Conservation (phyloP, 2,797 vertebrate genomes). For the Pristis pectinata region DNA sequence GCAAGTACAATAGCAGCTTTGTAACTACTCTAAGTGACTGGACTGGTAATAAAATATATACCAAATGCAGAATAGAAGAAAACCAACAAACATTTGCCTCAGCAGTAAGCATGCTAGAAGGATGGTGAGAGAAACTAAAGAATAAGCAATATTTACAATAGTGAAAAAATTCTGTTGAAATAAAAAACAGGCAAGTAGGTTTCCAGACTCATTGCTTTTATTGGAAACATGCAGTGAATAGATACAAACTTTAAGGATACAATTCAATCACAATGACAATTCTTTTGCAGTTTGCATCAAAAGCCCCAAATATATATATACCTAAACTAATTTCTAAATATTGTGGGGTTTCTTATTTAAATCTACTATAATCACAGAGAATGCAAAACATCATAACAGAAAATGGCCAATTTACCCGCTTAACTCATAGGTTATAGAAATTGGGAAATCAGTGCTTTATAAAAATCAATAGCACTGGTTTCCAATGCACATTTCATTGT, state of each 20-base stretch:
- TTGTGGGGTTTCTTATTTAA: not conserved
- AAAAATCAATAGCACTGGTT: not conserved
- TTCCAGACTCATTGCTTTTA: not conserved
- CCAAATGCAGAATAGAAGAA: constrained; percentile 15
- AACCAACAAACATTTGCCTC: too few relatives aligned
- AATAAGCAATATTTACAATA: not conserved
- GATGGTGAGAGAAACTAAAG: not conserved
- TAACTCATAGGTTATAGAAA: not conserved
- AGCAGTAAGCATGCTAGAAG: too few relatives aligned
- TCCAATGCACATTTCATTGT: not conserved
- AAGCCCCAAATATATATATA: not conserved
- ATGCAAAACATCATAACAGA: not conserved
- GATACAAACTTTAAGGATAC: too few relatives aligned
- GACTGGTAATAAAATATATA: not conserved
- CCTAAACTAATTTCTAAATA: not conserved
- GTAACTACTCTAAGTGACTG: not conserved
- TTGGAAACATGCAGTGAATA: not conserved
- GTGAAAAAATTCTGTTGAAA: too few relatives aligned
- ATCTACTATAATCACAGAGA: not conserved
- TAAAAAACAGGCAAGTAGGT: too few relatives aligned
- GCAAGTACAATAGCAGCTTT: constrained; percentile 13
- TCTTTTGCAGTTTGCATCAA: not conserved
- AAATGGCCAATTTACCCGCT: not conserved
- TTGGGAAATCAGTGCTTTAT: not conserved
- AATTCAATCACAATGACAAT: not conserved